Base-by-base conservation (phyloP, 2,888 invertebrate species). In the Philereme vetulata region DNA sequence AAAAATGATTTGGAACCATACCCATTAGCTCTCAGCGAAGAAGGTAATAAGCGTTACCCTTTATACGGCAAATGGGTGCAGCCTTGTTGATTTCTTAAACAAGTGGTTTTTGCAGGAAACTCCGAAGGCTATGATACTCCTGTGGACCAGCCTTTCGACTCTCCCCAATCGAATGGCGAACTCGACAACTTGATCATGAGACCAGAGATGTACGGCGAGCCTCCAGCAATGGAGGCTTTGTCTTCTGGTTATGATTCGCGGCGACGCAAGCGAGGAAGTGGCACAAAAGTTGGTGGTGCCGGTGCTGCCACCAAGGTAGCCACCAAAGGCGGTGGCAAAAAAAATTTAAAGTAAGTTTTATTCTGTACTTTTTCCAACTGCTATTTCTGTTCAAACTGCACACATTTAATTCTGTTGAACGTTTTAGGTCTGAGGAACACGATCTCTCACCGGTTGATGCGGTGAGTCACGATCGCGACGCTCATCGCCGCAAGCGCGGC, bases 141-240 rank as follows among this genome's bases (percentile, higher is more conserved):
- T 38, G 81, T 88, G 38, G 90, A 90, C 55, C 90, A 88, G 64
- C 82, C 88, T 44, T 90, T 82, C 68, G 89, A 90, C 62, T 76
- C 84, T 11, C 80, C 85, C 3, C 84, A 86, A 60, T 77, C 88
- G 0, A 89, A 80, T 51, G 88, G 88, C 5, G 90, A 89, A 65
- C 79, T 94, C 40, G 93, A 94, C 74, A 94, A 94, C 72, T 93
- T 94, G 47, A 93, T 94, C 60, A 90, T 94, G 88, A 93, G 94
- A 70, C 93, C 94, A 7, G 94, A 94, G 74, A 71, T 94, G 62
- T 94, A 94, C 65, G 94, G 93, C 3, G 94, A 94, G 71, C 94
- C 94, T 7, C 93, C 93, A 33, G 90, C 93, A 5, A 88, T 94
- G 85, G 90, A 89, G 63, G 78, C 83, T 34, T 65, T 91, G 38